Conservation (phyloP, 2,113 vertebrate genomes). For the Gracilinanus agilis region DNA sequence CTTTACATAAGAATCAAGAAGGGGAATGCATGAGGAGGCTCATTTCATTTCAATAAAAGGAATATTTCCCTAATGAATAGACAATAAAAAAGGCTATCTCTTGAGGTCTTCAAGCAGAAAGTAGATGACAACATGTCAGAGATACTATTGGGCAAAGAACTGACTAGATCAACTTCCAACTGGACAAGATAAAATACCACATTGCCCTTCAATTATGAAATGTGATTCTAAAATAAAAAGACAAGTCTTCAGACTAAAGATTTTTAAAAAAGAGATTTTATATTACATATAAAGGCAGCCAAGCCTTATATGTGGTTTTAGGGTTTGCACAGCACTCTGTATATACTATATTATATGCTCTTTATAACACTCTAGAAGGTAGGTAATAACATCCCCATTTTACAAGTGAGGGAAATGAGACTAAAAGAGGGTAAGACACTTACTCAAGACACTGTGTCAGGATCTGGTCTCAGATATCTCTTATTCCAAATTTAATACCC, state of each 20-base stretch:
- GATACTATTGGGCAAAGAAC: background rate
- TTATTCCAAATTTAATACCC: background rate
- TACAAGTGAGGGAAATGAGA: background rate
- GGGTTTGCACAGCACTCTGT: background rate
- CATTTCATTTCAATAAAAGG: background rate
- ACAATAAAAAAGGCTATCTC: background rate
- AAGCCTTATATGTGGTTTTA: background rate
- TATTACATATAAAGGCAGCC: background rate
- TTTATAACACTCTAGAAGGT: background rate
- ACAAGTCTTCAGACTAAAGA: background rate
- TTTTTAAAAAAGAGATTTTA: background rate
- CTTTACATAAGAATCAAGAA: background rate
- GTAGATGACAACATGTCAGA: background rate
- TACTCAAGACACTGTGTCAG: background rate
- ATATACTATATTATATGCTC: conserved; percentile 22
- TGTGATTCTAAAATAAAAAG: background rate
- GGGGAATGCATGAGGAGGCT: background rate
- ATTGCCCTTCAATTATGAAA: background rate
- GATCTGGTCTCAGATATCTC: background rate
- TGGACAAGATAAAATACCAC: background rate
- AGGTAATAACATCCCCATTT: conserved; percentile 16
- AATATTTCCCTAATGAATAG: background rate
- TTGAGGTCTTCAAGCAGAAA: background rate
- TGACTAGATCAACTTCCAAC: background rate
- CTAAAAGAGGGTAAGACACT: background rate